Percentiles rank a stretch among this genome's conserved stretches.
Conservation (phyloP, 1,140 invertebrate species). For the Xylocopa sonorina region DNA sequence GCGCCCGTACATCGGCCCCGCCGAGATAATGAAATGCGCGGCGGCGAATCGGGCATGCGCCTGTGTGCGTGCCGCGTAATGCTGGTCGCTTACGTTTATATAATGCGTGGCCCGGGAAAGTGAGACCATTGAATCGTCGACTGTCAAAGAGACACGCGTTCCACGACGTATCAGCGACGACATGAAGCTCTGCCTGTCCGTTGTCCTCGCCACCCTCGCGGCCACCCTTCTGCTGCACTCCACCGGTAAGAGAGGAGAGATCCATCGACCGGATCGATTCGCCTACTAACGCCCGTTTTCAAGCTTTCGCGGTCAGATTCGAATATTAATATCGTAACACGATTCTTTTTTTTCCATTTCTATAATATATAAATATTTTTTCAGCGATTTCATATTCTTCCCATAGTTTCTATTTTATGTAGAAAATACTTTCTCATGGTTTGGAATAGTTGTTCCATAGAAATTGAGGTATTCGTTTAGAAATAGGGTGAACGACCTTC, state of each 20-base stretch:
- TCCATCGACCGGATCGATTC: not conserved
- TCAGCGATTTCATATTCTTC: too few relatives aligned
- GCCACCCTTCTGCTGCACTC: conserved; percentile 30
- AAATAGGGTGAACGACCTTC: not conserved
- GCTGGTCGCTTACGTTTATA: conserved; percentile 67
- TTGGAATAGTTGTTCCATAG: too few relatives aligned
- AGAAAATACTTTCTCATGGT: too few relatives aligned
- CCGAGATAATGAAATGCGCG: conserved; percentile 66
- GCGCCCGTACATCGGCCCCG: conserved; percentile 16
- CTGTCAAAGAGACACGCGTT: conserved; percentile 63
- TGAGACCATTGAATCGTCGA: conserved; percentile 72
- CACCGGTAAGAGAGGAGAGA: conserved; percentile 55
- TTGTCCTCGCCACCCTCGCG: conserved; percentile 47
- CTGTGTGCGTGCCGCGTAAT: conserved; percentile 45
- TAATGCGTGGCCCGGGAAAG: conserved; percentile 69
- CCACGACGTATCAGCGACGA: conserved; percentile 36
- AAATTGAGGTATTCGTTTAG: not conserved
- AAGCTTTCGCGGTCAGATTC: too few relatives aligned
- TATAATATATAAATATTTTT: too few relatives aligned
- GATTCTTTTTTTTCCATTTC: not conserved
- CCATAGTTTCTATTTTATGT: too few relatives aligned
- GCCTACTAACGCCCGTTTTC: too few relatives aligned
- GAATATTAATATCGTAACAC: too few relatives aligned
- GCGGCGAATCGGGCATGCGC: conserved; percentile 4
- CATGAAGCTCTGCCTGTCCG: conserved; percentile 63